Evolutionary conservation across 2,888 invertebrate species (phyloP), one percentile per base, ranked within the genome.

Genomic region (Macrosoma leucophasiata): DNA sequence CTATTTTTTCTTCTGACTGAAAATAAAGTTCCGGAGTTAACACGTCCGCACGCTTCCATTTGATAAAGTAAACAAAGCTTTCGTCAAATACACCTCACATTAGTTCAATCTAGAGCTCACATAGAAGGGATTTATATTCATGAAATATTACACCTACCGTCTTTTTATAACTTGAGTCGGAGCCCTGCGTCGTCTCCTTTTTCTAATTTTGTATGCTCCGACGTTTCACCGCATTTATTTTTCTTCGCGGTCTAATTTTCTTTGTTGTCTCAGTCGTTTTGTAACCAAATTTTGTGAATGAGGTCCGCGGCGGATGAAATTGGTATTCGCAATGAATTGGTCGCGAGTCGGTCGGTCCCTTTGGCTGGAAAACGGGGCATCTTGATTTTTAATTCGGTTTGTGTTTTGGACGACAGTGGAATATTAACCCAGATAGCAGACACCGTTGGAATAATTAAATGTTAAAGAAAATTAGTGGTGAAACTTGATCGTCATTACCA

Each of bases 161-260:
- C 18, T n/a, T 29, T 29, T 33, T 42, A 28, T 44, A 39, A 42
- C 45, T 43, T 40, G 12, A 20, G 18, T 11, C 29, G 20, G 12
- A 7, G 7, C 13, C 9, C 27, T 27, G 19, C 40, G 29, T 39
- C 37, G 39, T 36, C 41, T 33, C 35, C 14, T 22, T 32, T 55
- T 63, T 74, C 68, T 76, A 77, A 78, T 78, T 82, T 71, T 68
- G 76, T 76, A 78, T 78, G 79, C 76, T 68, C 64, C 63, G 69
- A 70, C 73, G 72, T 79, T 75, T 69, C 63, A 46, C 59, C 71
- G 70, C 77, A 75, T 82, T 79, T 79, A 77, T 82, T 79, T 79
- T 79, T 78, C 77, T 78, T 74, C 66, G 71, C 70, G 76, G 74
- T 78, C 77, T 79, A 79, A 78, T 82, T 79, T 74, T 76, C 75